phyloP scores from a whole-genome alignment of 1,140 invertebrate genomes.

The Caenorhabditis latens region DNA sequence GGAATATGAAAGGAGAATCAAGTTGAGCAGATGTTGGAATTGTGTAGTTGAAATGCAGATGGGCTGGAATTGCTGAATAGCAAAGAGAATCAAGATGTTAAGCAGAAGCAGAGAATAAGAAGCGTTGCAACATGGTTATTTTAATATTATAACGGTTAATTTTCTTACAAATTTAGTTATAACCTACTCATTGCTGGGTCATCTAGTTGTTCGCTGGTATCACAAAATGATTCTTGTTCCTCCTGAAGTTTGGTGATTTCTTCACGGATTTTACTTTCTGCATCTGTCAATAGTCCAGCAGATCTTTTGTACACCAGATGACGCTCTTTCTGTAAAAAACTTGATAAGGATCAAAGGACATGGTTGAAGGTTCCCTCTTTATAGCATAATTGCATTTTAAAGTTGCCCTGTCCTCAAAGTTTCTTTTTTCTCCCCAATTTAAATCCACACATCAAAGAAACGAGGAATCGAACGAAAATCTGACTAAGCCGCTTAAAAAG shows the following conservation, averaged over 20 bases:
- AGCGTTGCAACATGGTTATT: slow-evolving; percentile 7
- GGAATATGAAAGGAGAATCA: slow-evolving; percentile 78
- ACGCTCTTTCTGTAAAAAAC: slow-evolving; percentile 65
- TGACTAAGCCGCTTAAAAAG: slow-evolving; percentile 1
- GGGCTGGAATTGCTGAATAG: slow-evolving; percentile 58
- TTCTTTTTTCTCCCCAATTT: background rate
- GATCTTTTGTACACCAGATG: slow-evolving; percentile 74
- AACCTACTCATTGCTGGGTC: slow-evolving; percentile 49
- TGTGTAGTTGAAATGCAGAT: slow-evolving; percentile 73
- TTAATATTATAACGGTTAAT: background rate
- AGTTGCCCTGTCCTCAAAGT: background rate
- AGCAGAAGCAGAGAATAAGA: slow-evolving; percentile 11
- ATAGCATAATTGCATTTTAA: background rate
- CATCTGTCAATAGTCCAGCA: slow-evolving; percentile 67
- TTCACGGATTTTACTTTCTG: slow-evolving; percentile 69
- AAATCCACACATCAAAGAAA: background rate
- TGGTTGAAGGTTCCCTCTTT: too few species aligned
- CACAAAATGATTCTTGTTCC: slow-evolving; percentile 71
- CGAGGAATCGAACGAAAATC: background rate
- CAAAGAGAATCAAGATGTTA: background rate
- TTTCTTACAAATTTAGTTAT: background rate
- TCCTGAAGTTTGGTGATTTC: slow-evolving; percentile 66
- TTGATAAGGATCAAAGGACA: background rate
- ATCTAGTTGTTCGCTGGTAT: slow-evolving; percentile 73
- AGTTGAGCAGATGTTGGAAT: slow-evolving; percentile 73